Percentiles rank a stretch among this genome's conserved stretches.
Conservation (phyloP, 2,797 vertebrate genomes). For the Rhinoraja longicauda region DNA sequence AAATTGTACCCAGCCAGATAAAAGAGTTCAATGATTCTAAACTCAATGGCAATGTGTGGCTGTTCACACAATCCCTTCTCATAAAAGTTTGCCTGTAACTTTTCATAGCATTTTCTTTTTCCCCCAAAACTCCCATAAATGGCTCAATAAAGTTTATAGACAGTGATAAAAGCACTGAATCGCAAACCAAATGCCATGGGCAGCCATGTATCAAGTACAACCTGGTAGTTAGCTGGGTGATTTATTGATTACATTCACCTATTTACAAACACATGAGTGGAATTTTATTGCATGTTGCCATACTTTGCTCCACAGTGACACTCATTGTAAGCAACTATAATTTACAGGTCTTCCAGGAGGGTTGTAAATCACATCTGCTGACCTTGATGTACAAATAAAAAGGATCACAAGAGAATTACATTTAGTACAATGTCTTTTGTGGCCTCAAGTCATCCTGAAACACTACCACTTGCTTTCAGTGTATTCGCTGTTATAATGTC, state of each 20-base stretch:
- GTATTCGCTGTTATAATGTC: no score
- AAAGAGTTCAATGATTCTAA: neutral
- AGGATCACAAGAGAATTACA: no score
- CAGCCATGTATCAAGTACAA: neutral
- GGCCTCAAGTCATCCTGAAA: no score
- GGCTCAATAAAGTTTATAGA: neutral
- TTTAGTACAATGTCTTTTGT: no score
- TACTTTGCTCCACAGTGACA: neutral
- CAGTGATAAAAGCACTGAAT: conserved; percentile 2
- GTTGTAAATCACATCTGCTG: neutral
- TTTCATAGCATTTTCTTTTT: neutral
- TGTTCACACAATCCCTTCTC: neutral
- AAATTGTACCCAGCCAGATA: no score
- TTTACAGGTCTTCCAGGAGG: neutral
- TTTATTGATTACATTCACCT: neutral
- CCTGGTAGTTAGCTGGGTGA: neutral
- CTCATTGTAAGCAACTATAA: neutral
- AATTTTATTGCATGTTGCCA: conserved; percentile 17
- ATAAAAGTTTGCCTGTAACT: neutral
- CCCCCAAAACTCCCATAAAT: neutral
- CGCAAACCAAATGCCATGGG: neutral
- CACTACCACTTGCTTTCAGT: no score
- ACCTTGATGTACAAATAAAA: neutral
- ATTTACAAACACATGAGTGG: neutral
- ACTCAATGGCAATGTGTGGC: neutral